These are phyloP conservation scores for Tryphoninae sp. DNA, from an alignment of 2,888 invertebrate genomes.

Conservation along the genomic window DNA sequence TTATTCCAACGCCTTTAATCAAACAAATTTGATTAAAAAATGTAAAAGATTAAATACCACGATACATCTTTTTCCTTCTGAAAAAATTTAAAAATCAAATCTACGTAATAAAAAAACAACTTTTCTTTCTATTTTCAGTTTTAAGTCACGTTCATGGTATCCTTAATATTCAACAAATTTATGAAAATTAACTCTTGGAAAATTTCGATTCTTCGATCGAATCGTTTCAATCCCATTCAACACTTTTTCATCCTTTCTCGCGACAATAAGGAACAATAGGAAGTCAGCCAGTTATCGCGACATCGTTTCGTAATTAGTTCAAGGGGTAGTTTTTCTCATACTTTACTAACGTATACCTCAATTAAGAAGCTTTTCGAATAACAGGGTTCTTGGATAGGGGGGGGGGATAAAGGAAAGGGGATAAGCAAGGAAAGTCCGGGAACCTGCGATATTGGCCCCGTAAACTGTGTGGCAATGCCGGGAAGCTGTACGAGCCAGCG, in stretches of 20 bases:
- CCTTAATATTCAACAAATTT: too few species aligned
- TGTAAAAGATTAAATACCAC: not conserved
- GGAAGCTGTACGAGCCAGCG: constrained; percentile 10
- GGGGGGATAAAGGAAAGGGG: not conserved
- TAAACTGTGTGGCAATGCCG: constrained; percentile 17
- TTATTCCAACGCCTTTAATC: not conserved
- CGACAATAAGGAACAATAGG: not conserved
- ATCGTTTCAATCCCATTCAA: not conserved
- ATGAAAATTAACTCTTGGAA: not conserved
- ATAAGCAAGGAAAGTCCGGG: not conserved
- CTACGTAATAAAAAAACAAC: too few species aligned
- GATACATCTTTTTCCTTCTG: not conserved
- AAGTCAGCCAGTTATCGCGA: not conserved
- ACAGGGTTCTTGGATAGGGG: not conserved
- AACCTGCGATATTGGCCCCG: constrained; percentile 29
- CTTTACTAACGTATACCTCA: constrained; percentile 34
- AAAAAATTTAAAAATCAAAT: not conserved
- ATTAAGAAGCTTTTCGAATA: constrained; percentile 49
- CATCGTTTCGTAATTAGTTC: not conserved
- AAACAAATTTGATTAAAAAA: not conserved
- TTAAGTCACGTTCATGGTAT: too few species aligned
- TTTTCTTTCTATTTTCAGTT: too few species aligned
- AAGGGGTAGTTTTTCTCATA: not conserved
- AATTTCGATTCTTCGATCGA: too few species aligned
- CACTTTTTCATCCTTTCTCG: not conserved